Evolutionary conservation across 2,113 vertebrate species (phyloP).

Genomic region (Mormyrus lacerda): DNA sequence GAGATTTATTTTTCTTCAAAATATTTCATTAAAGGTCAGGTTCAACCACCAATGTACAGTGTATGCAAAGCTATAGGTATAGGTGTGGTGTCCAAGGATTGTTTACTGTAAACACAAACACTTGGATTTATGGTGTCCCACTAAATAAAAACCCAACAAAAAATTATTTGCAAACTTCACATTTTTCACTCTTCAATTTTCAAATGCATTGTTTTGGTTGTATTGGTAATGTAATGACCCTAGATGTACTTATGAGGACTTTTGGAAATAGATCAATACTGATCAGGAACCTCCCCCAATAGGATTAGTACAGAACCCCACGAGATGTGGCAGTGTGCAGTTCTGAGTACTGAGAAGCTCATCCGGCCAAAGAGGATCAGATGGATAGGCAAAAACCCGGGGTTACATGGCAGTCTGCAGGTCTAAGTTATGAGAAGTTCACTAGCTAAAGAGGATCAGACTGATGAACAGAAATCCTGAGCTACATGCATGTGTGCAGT

Average conservation of each 20-base stretch:
- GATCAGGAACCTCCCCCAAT: too few species aligned
- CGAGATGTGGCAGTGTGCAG: not conserved
- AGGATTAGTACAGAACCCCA: too few species aligned
- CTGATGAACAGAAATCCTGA: too few species aligned
- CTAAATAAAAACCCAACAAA: not conserved
- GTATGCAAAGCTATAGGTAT: not conserved
- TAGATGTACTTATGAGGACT: too few species aligned
- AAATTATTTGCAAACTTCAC: not conserved
- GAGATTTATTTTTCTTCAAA: not conserved
- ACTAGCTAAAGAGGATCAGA: not conserved
- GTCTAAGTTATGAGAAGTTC: not conserved
- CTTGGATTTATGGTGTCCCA: not conserved
- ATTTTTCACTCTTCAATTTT: too few species aligned
- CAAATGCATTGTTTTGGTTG: too few species aligned
- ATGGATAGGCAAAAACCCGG: too few species aligned
- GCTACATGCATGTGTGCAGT: too few species aligned
- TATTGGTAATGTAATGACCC: too few species aligned
- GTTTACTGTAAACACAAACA: not conserved
- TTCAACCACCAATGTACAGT: not conserved
- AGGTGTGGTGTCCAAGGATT: not conserved
- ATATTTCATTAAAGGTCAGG: not conserved
- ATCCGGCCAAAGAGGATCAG: too few species aligned
- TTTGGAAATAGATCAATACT: too few species aligned
- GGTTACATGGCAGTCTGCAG: not conserved
- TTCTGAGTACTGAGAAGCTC: too few species aligned